Percentiles rank a stretch among this genome's conserved stretches.
Conservation (phyloP, 2,797 vertebrate genomes). For the Sebastes iracundus region DNA sequence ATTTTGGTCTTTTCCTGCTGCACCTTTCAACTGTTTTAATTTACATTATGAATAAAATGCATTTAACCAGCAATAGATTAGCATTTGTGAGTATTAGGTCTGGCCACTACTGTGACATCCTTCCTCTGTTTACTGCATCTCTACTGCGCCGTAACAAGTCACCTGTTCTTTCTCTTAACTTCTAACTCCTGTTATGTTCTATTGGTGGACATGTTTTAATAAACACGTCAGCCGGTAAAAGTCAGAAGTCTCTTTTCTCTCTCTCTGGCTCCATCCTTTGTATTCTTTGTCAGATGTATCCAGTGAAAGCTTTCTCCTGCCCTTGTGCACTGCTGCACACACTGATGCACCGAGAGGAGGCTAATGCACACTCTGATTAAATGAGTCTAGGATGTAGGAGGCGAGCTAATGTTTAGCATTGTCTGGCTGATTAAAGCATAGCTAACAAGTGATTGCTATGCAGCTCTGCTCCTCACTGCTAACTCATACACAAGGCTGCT, state of each 20-base stretch:
- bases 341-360: slow-evolving; percentile 25
- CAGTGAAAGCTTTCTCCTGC: slow-evolving; percentile 5
- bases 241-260: slow-evolving; percentile 1
- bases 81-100: background rate
- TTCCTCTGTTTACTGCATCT: background rate
- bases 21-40: background rate
- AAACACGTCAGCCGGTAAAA: background rate
- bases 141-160: background rate
- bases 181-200: background rate
- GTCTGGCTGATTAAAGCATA: slow-evolving; percentile 73
- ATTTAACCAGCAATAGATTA: background rate
- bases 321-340: slow-evolving; percentile 10
- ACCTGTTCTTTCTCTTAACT: background rate
- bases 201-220: background rate
- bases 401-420: slow-evolving; percentile 67
- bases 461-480: slow-evolving; percentile 71
- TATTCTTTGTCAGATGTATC: background rate
- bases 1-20: background rate
- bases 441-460: slow-evolving; percentile 78
- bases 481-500: slow-evolving; percentile 73
- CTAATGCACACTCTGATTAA: slow-evolving; percentile 57
- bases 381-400: slow-evolving; percentile 61
- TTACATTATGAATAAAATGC: background rate
- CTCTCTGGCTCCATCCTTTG: background rate
- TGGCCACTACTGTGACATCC: background rate